Conservation (phyloP, 2,888 invertebrate genomes). For the Orchesellides sinensis region DNA sequence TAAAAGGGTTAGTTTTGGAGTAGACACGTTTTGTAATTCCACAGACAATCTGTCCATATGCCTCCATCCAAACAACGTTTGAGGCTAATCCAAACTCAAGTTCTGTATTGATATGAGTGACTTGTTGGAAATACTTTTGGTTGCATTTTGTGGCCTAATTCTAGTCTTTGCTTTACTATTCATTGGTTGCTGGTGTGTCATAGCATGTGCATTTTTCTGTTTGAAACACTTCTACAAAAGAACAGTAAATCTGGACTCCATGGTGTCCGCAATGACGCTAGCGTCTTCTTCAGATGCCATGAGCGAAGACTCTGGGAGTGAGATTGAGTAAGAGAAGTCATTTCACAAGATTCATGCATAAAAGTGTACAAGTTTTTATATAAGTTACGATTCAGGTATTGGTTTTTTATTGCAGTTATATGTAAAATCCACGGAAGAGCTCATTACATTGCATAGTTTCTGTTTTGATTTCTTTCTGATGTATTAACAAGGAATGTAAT, state of each 20-base stretch:
- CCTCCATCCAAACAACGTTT: neutral
- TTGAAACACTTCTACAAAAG: constrained; percentile 58
- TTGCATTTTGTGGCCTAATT: constrained; percentile 62
- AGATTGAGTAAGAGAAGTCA: constrained; percentile 48
- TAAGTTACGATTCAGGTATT: neutral
- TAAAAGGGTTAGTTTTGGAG: neutral
- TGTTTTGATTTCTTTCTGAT: neutral
- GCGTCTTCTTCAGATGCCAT: constrained; percentile 37
- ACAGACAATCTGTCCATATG: neutral
- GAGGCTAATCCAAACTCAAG: neutral
- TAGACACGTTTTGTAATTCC: neutral
- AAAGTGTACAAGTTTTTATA: neutral
- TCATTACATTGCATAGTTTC: constrained; percentile 11
- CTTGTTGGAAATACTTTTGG: constrained; percentile 54
- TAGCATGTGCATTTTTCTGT: constrained; percentile 62
- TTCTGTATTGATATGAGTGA: constrained; percentile 54
- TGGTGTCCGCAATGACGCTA: constrained; percentile 57
- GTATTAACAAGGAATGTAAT: constrained; percentile 14
- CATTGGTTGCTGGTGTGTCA: constrained; percentile 62
- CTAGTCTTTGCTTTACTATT: constrained; percentile 59
- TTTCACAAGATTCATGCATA: constrained; percentile 20
- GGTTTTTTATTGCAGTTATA: neutral
- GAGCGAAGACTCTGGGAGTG: constrained; percentile 53
- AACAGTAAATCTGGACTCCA: constrained; percentile 48
- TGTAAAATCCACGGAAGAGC: neutral